Evolutionary conservation across 2,113 vertebrate genomes (phyloP), one percentile per base, ranked within the genome.

Genomic region (Clinocottus analis): DNA sequence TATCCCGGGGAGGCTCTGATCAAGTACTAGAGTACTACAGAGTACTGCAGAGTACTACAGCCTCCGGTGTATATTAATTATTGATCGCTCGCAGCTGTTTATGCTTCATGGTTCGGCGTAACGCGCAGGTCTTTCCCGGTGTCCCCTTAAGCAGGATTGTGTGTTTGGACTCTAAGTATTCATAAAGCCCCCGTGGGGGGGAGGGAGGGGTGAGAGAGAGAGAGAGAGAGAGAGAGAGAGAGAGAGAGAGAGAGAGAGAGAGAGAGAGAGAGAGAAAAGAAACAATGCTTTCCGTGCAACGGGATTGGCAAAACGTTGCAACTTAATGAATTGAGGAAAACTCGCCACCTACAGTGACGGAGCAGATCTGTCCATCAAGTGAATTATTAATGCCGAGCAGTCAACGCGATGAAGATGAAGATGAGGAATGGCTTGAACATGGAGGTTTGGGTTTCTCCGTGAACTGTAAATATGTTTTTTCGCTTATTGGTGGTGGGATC

Each of bases 271-370:
- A 16, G 3, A 45, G 85, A 87, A 86, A 47, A 77, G 31, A 83
- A 86, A 80, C 75, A 80, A 84, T 71, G 75, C 74, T 82, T 51
- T 82, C 51, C 66, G 39, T 83, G 78, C 53, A 61, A 74, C 29
- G 7, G 45, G 76, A 13, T 72, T 70, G 58, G 62, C 49, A 64
- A 72, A 74, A 75, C 45, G 55, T 77, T 84, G 90, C 94, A 94
- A 95, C 94, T 90, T 80, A 89, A 96, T 93, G 95, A 96, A 96
- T 94, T 92, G 91, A 90, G 91, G 81, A 80, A 85, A 85, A 84
- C 58, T 68, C 69, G 45, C 56, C 82, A 76, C 75, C 71, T 70
- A 21, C 14, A 72, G 81, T 58, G 85, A 37, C 37, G n/a, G 75
- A 63, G 47, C 35, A 39, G 55, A 78, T 83, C 69, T 72, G 21